Evolutionary conservation across 2,113 vertebrate species (phyloP).

Genomic region (Platichthys flesus): DNA sequence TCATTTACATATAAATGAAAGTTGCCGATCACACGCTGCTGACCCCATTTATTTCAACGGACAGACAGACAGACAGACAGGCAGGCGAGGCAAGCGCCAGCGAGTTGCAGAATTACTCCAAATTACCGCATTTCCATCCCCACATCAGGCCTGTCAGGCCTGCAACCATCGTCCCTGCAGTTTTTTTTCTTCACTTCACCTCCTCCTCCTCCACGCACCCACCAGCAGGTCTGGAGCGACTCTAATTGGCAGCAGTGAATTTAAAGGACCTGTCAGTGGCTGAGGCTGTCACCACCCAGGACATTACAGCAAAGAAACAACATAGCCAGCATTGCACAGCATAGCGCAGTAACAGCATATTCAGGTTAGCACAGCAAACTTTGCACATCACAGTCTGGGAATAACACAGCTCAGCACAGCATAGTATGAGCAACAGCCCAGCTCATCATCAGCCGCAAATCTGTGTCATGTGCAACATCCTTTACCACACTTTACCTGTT

Average conservation of each 20-base stretch:
- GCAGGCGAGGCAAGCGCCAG: constrained; percentile 80
- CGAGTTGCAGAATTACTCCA: constrained; percentile 86
- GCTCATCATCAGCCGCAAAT: constrained; percentile 20
- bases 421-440: constrained; percentile 13
- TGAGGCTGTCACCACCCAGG: constrained; percentile 74
- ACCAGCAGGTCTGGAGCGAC: constrained; percentile 78
- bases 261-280: constrained; percentile 82
- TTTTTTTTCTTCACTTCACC: constrained; percentile 43
- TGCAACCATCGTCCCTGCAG: constrained; percentile 72
- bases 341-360: constrained; percentile 37
- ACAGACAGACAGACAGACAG: constrained; percentile 86
- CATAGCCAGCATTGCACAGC: constrained; percentile 50
- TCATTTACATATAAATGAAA: constrained; percentile 91
- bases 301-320: constrained; percentile 77
- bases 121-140: constrained; percentile 88
- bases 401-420: constrained; percentile 36
- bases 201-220: constrained; percentile 43
- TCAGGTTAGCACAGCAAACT: constrained; percentile 47
- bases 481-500: constrained; percentile 3
- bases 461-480: constrained; percentile 9
- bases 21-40: constrained; percentile 87
- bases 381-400: constrained; percentile 43
- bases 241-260: constrained; percentile 85
- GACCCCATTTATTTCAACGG: constrained; percentile 87
- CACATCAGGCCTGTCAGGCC: constrained; percentile 83